A percentile compares a stretch with the other conserved stretches of the same genome.
phyloP scores from a whole-genome alignment of 2,888 invertebrate species.

The Alcis repandata region DNA sequence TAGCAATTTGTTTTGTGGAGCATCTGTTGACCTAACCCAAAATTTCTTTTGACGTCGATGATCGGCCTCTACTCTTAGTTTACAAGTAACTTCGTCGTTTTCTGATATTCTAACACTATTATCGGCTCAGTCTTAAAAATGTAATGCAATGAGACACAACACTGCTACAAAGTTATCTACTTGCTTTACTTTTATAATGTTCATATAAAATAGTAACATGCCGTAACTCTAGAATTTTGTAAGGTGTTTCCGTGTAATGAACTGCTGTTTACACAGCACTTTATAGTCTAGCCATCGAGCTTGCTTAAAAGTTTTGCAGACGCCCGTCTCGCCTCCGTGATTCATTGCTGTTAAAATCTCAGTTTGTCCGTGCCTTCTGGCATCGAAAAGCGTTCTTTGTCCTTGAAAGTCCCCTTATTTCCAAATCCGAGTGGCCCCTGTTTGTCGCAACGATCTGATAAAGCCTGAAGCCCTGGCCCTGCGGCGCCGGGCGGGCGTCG shows the following conservation, averaged over 20 bases:
- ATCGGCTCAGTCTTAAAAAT: no score
- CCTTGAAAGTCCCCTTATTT: constrained; percentile 15
- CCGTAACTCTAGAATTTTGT: background rate
- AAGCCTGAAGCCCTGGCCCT: constrained; percentile 42
- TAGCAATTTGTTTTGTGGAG: no score
- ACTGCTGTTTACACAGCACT: constrained; percentile 8
- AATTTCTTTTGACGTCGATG: no score
- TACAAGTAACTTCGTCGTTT: no score
- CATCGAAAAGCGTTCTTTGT: constrained; percentile 10
- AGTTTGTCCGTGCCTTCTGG: background rate
- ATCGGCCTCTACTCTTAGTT: no score
- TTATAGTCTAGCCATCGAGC: constrained; percentile 16
- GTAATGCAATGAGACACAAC: no score
- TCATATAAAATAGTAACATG: no score
- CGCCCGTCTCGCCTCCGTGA: constrained; percentile 4
- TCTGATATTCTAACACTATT: no score
- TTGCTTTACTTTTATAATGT: no score
- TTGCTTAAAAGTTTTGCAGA: constrained; percentile 3
- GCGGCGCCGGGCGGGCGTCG: constrained; percentile 61
- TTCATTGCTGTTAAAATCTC: constrained; percentile 1
- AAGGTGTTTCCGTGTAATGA: background rate
- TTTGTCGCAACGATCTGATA: constrained; percentile 40
- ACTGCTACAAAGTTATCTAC: no score
- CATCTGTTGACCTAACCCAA: no score
- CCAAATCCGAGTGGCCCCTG: constrained; percentile 21